Evolutionary conservation across 2,797 vertebrate genomes (phyloP), one percentile per base, ranked within the genome.

Genomic region (Tamandua tetradactyla): DNA sequence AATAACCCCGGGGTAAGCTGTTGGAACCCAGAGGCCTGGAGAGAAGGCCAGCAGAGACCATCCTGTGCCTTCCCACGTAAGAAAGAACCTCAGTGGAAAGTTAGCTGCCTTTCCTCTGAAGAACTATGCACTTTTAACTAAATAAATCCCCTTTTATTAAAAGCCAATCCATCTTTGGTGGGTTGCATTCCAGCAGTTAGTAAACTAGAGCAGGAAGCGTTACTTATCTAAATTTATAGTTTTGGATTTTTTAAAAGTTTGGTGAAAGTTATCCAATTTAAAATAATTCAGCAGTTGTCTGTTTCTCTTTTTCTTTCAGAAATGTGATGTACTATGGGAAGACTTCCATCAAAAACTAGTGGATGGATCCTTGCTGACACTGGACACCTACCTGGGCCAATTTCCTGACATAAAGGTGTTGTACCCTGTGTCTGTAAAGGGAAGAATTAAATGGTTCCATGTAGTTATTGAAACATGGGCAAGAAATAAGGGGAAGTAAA

Each of bases 281-380:
- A 81, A 93, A 71, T 89, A 35, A 81, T 78, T 62, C 10, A 49
- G 40, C 94, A 80, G 74, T 27, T 5, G 0, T 25, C 2, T 93
- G 74, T 97, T 49, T 86, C 42, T 95, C 23, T 76, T 59, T 98
- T 0, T 90, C 76, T 96, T 95, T 98, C 97, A 99, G 99, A 99
- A 99, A 98, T 99, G 99, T 97, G 99, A 99, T 98, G 98, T 98
- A 27, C 97, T 99, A 37, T 99, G 99, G 99, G 99, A 99, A 98
- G 99, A 99, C 96, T 99, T 99, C 93, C 99, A 99, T 98, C 99
- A 99, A 97, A 99, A 99, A 95, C 97, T 99, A 94, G 99, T 99
- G 79, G 99, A 99, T 98, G 99, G 99, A 0, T 99, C 99, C 0
- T 97, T 99, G 88, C 97, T 99, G 97, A 99, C 99, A 14, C 97